Conservation (phyloP, 2,888 invertebrate genomes). For the Caenorhabditis sinica region DNA sequence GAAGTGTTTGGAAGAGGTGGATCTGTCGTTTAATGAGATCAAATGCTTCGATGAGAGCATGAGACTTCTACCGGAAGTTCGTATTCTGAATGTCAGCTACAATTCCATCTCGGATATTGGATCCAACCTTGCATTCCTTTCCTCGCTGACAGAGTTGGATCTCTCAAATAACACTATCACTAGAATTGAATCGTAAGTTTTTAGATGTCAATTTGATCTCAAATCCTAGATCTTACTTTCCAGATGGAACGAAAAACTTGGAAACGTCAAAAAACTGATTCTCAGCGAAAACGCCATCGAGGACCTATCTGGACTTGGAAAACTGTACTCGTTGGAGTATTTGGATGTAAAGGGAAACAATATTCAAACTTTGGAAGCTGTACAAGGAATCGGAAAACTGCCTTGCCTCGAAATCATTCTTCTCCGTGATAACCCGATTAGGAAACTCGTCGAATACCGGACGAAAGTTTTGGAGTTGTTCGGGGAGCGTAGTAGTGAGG, state of each 20-base stretch:
- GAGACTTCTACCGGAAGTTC: conserved; percentile 85
- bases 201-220: too few species aligned
- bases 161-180: conserved; percentile 90
- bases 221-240: conserved; percentile 9
- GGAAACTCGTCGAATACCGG: conserved; percentile 87
- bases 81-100: conserved; percentile 86
- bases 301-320: conserved; percentile 86
- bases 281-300: conserved; percentile 91
- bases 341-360: conserved; percentile 93
- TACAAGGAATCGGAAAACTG: conserved; percentile 86
- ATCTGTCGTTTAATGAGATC: conserved; percentile 91
- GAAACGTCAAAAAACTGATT: conserved; percentile 92
- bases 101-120: conserved; percentile 89
- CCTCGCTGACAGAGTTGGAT: conserved; percentile 89
- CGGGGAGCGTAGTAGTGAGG: conserved; percentile 90
- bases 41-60: conserved; percentile 90
- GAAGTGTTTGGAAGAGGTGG: conserved; percentile 87
- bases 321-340: conserved; percentile 91
- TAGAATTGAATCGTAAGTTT: conserved; percentile 86
- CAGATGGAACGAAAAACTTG: conserved; percentile 90
- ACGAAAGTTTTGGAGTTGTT: conserved; percentile 93
- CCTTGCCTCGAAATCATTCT: conserved; percentile 92
- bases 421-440: conserved; percentile 93
- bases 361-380: conserved; percentile 87
- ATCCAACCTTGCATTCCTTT: conserved; percentile 89